phyloP scores from a whole-genome alignment of 2,113 vertebrate species.

The Phylloscopus trochiloides region DNA sequence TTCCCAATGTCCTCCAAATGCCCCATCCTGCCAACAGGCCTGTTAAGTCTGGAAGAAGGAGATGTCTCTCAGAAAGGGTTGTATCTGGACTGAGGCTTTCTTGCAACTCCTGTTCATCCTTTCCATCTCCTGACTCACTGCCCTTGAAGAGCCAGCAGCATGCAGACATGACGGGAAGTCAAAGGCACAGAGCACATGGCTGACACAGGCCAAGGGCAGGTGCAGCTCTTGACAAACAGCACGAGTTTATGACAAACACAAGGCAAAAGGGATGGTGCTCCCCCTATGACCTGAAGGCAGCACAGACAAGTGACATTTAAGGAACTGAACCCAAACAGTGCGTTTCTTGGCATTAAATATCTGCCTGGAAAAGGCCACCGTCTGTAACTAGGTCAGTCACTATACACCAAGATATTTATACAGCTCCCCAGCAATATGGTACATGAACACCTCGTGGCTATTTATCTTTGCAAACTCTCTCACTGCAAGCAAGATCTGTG shows the following conservation, averaged over 20 bases:
- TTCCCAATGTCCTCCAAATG: constrained; percentile 28
- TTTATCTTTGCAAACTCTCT: neutral
- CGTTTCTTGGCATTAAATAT: constrained; percentile 40
- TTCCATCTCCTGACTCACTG: neutral
- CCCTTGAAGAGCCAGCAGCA: neutral
- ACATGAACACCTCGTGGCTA: neutral
- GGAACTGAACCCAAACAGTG: constrained; percentile 39
- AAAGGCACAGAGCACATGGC: neutral
- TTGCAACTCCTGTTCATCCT: neutral
- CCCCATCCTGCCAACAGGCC: constrained; percentile 6
- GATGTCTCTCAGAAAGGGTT: neutral
- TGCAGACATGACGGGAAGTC: neutral
- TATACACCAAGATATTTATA: constrained; percentile 50
- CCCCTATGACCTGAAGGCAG: neutral
- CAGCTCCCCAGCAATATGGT: neutral
- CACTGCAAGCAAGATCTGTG: neutral
- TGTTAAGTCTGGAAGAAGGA: constrained; percentile 17
- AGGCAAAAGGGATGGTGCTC: neutral
- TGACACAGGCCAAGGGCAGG: neutral
- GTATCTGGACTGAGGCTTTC: neutral
- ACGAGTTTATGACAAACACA: neutral
- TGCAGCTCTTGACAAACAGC: neutral
- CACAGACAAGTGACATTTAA: constrained; percentile 29
- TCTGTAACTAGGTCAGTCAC: constrained; percentile 15
- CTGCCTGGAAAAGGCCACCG: constrained; percentile 28